These are phyloP conservation scores for Cataglyphis altisquamis DNA, from an alignment of 2,888 invertebrate genomes.

Conservation along the genomic window DNA sequence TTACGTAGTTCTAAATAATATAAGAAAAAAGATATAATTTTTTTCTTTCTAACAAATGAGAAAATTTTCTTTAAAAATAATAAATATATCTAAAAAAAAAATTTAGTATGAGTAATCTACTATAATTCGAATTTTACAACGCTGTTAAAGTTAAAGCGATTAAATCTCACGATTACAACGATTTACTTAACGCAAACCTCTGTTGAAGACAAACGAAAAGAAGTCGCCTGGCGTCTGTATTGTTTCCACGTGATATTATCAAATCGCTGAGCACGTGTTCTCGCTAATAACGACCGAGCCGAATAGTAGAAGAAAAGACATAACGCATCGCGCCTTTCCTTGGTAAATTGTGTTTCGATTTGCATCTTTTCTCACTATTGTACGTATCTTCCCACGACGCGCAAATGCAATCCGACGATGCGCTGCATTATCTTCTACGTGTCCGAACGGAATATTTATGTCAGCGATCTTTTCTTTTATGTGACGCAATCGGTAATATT, in stretches of 20 bases:
- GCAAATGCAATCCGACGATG: conserved; percentile 34
- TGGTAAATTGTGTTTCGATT: conserved; percentile 21
- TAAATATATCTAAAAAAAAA: background rate
- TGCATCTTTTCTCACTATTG: conserved; percentile 57
- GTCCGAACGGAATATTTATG: conserved; percentile 25
- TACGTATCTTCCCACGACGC: conserved; percentile 51
- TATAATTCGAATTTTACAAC: background rate
- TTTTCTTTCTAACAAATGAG: background rate
- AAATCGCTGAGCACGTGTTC: conserved; percentile 50
- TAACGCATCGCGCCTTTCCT: conserved; percentile 43
- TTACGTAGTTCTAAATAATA: background rate
- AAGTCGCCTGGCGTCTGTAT: conserved; percentile 7
- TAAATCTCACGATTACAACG: background rate
- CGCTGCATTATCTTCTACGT: conserved; percentile 36
- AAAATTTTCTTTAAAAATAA: background rate
- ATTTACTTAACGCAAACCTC: conserved; percentile 22
- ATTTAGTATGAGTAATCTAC: background rate
- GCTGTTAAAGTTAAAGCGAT: background rate
- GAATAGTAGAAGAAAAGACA: conserved; percentile 12
- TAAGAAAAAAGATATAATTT: background rate
- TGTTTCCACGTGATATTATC: conserved; percentile 47
- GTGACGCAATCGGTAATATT: conserved; percentile 19
- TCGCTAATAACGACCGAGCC: conserved; percentile 21
- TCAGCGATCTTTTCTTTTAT: conserved; percentile 23
- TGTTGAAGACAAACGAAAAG: background rate